phyloP scores from a whole-genome alignment of 1,140 invertebrate species.

The Battus philenor region DNA sequence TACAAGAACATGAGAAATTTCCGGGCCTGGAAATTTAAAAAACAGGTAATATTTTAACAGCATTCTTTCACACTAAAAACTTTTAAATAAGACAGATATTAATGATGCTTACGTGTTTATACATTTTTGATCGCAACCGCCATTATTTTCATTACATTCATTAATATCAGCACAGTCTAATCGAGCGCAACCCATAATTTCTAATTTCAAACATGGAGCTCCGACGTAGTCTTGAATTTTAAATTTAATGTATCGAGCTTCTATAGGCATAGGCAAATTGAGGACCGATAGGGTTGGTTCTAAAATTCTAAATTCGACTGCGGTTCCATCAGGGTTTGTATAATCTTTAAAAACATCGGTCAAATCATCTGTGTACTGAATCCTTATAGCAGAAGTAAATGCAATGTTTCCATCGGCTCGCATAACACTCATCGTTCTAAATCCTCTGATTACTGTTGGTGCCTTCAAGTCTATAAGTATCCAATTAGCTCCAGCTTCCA shows the following conservation, averaged over 20 bases:
- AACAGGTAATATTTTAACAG: conserved; percentile 5
- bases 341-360: conserved; percentile 94
- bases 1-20: conserved; percentile 91
- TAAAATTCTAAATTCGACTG: conserved; percentile 93
- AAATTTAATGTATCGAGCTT: conserved; percentile 92
- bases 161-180: conserved; percentile 95
- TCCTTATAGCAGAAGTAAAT: conserved; percentile 90
- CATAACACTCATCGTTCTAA: conserved; percentile 91
- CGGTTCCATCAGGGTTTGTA: conserved; percentile 91
- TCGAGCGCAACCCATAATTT: conserved; percentile 95
- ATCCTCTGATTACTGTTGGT: conserved; percentile 92
- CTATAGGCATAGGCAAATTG: conserved; percentile 93
- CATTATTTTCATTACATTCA: conserved; percentile 92
- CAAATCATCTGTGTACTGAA: conserved; percentile 91
- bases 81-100: background rate
- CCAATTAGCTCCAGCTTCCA: conserved; percentile 92
- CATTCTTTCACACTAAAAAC: background rate
- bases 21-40: conserved; percentile 79
- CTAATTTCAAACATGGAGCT: conserved; percentile 92
- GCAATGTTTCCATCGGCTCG: conserved; percentile 87
- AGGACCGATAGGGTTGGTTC: conserved; percentile 92
- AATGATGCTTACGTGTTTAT: conserved; percentile 83
- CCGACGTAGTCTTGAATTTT: conserved; percentile 92
- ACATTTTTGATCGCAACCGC: conserved; percentile 96
- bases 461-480: conserved; percentile 91